Evolutionary conservation across 1,140 invertebrate genomes (phyloP).

Genomic region (Brachionus sp.): DNA sequence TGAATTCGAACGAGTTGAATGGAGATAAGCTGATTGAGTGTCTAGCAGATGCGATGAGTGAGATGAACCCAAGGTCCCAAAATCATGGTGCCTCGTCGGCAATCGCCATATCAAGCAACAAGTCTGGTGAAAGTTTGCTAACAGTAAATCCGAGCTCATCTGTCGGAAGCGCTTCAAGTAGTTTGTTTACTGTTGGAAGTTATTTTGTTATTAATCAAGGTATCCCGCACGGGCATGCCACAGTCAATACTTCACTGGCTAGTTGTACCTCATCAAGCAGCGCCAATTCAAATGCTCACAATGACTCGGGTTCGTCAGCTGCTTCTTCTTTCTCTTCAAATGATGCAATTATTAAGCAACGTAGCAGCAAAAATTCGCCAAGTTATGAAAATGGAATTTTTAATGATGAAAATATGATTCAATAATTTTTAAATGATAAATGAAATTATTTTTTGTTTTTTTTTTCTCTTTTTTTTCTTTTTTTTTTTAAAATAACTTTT

Average conservation of each 20-base stretch:
- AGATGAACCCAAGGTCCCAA: neutral
- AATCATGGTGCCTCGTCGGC: neutral
- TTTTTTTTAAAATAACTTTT: too few relatives aligned
- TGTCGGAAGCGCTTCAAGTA: neutral
- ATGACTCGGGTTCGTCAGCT: conserved; percentile 1
- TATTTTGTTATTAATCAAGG: conserved; percentile 24
- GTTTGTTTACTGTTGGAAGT: conserved; percentile 15
- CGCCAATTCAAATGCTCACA: conserved; percentile 10
- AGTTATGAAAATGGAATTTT: neutral
- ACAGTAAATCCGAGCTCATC: neutral
- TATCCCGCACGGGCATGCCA: conserved; percentile 3
- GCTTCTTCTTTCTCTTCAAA: neutral
- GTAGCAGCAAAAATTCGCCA: neutral
- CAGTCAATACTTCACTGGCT: conserved; percentile 1
- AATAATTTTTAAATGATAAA: conserved; percentile 6
- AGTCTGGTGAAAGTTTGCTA: neutral
- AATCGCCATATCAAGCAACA: neutral
- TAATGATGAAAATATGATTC: conserved; percentile 28
- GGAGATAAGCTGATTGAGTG: conserved; percentile 16
- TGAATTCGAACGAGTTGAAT: neutral
- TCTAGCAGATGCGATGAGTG: conserved; percentile 7
- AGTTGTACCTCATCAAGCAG: conserved; percentile 19
- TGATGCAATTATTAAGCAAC: neutral
- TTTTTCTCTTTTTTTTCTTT: neutral
- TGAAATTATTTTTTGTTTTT: neutral